Evolutionary conservation across 2,888 invertebrate genomes (phyloP).

Genomic region (Germaria angustata): DNA sequence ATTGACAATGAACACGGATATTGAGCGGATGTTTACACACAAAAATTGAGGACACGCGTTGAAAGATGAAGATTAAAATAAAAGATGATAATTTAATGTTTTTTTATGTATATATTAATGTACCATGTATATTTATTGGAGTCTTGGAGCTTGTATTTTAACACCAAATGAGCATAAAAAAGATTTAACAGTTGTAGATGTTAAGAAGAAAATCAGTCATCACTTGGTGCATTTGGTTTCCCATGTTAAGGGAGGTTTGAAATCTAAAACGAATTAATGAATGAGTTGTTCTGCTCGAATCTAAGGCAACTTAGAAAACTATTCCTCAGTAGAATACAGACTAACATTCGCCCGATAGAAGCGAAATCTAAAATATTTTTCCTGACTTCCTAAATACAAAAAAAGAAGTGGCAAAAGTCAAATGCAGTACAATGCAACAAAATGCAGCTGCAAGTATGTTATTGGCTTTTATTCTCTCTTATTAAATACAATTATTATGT

Average conservation of each 20-base stretch:
- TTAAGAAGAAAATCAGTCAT: slow-evolving; percentile 23
- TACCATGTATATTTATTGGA: not conserved
- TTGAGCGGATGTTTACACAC: slow-evolving; percentile 66
- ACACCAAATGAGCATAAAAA: not conserved
- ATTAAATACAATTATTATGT: no score
- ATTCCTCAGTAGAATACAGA: no score
- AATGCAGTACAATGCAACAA: no score
- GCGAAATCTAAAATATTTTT: no score
- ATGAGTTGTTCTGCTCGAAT: slow-evolving; percentile 7
- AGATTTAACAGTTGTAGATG: not conserved
- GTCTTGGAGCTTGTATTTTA: not conserved
- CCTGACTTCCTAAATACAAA: no score
- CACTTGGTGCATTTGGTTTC: not conserved
- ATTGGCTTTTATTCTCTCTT: no score
- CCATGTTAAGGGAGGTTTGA: not conserved
- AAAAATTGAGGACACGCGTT: slow-evolving; percentile 64
- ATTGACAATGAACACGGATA: slow-evolving; percentile 59
- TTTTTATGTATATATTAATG: not conserved
- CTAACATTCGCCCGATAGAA: no score
- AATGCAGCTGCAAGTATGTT: no score
- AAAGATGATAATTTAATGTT: slow-evolving; percentile 25
- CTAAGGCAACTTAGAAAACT: no score
- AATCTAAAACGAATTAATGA: not conserved
- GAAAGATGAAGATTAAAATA: slow-evolving; percentile 50
- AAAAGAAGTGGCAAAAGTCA: no score